Base-by-base conservation (phyloP, 2,888 invertebrate species). In the Encarsia formosa region DNA sequence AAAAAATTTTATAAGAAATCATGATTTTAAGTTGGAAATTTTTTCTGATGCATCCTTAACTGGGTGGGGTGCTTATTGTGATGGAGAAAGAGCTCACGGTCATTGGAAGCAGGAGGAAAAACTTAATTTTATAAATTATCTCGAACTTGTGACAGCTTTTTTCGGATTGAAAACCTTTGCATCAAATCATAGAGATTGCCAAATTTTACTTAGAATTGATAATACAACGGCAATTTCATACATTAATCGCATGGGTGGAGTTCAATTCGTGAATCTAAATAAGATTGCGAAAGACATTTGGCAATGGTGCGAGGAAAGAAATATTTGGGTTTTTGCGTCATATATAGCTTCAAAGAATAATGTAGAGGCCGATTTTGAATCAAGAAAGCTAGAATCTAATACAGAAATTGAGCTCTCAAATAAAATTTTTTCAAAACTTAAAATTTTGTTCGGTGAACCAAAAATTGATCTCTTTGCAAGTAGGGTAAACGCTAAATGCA, bases 161-260 rank as follows among this genome's bases (percentile, higher is more conserved):
- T 19, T 53, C 5, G 56, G 49, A 3, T 37, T 60, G 1, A 55
- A 39, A 38, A 16, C 4, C n/a, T 47, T 47, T 29, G 47, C 47
- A 5, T 5, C n/a, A 4, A 29, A 24, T 29, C 6, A 5, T 5
- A 11, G 5, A 13, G 20, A 39, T 39, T 49, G 52, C 31, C 43
- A 61, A 16, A 55, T 63, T 13, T 41, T 62, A 2, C 23, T 61
- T 19, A 46, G 59, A 20, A 48, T 56, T 3, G 61, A 62, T 40
- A 62, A 62, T 32, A 63, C 54, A 2, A 61, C 61, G 2, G 60
- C 62, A 2, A 49, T 63, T 3, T 43, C 60, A 4, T 60, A 61
- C 23, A 32, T 62, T 8, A 40, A 60, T 26, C 50, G 49, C 3
- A 62, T 61, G 57, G 59, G 61, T 4, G 57, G 61, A 16, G 47